phyloP scores from a whole-genome alignment of 2,113 vertebrate species.

The Phrynosoma blainvillii region DNA sequence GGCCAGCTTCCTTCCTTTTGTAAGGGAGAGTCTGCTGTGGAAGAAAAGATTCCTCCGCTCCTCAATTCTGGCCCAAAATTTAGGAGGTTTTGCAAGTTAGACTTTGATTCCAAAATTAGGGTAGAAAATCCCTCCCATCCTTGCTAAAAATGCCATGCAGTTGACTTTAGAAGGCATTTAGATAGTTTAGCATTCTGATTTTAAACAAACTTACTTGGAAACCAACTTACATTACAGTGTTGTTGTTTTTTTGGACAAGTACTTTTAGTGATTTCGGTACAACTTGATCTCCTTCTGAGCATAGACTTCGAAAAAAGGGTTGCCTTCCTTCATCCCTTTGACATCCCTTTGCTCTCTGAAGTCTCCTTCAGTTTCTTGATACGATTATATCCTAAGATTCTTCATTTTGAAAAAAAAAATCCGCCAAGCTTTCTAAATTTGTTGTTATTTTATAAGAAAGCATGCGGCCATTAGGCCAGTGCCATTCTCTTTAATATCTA shows the following conservation, averaged over 20 bases:
- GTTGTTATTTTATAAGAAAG: background rate
- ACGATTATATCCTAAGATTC: too few relatives aligned
- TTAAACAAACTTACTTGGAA: background rate
- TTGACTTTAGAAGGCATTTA: too few relatives aligned
- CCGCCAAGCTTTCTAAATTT: too few relatives aligned
- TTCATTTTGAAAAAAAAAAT: background rate
- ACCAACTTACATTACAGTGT: too few relatives aligned
- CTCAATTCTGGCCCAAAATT: background rate
- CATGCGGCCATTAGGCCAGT: background rate
- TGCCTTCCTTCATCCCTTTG: background rate
- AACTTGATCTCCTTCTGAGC: background rate
- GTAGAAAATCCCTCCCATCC: background rate
- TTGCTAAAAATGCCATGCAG: background rate
- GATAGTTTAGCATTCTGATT: background rate
- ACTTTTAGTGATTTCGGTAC: background rate
- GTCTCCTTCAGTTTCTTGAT: background rate
- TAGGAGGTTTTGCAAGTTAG: background rate
- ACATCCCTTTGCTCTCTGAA: background rate
- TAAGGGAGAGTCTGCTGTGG: background rate
- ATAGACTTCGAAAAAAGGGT: too few relatives aligned
- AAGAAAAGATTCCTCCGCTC: too few relatives aligned
- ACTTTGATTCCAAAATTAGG: background rate
- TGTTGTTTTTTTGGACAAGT: too few relatives aligned
- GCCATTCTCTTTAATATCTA: background rate
- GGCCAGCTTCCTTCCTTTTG: background rate